Conservation (phyloP, 2,888 invertebrate species). For the Folsomia candida region DNA sequence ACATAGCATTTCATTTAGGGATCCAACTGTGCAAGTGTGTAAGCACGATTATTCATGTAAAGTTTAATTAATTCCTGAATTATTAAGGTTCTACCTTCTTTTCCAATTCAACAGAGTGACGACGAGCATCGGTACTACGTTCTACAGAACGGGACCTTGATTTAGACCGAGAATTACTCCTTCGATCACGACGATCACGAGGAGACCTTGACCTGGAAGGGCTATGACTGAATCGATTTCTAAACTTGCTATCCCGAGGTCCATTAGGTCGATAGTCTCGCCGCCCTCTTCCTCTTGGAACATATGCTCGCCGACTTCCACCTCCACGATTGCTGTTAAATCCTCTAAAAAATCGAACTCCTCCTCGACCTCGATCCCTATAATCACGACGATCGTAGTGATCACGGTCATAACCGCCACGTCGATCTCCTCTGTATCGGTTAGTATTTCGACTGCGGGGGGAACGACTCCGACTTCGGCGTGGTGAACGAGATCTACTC, state of each 20-base stretch:
- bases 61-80: no score
- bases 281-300: conserved; percentile 15
- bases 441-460: background rate
- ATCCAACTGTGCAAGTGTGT: conserved; percentile 5
- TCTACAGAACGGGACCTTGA: conserved; percentile 21
- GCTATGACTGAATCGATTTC: conserved; percentile 40
- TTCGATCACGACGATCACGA: conserved; percentile 5
- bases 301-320: conserved; percentile 20
- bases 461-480: conserved; percentile 19
- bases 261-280: conserved; percentile 3
- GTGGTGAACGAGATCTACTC: conserved; percentile 32
- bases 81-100: conserved; percentile 8
- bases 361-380: conserved; percentile 22
- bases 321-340: conserved; percentile 21
- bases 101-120: conserved; percentile 7
- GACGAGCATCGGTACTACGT: conserved; percentile 1
- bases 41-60: no score
- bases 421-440: background rate
- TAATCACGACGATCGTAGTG: background rate
- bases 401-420: conserved; percentile 8
- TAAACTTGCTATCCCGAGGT: conserved; percentile 26
- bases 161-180: conserved; percentile 8
- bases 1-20: conserved; percentile 8
- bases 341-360: conserved; percentile 33
- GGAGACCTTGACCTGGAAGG: conserved; percentile 25